Percentiles rank a stretch among this genome's conserved stretches.
Evolutionary conservation across 2,888 invertebrate species (phyloP).

Genomic region (Eulithis prunata): DNA sequence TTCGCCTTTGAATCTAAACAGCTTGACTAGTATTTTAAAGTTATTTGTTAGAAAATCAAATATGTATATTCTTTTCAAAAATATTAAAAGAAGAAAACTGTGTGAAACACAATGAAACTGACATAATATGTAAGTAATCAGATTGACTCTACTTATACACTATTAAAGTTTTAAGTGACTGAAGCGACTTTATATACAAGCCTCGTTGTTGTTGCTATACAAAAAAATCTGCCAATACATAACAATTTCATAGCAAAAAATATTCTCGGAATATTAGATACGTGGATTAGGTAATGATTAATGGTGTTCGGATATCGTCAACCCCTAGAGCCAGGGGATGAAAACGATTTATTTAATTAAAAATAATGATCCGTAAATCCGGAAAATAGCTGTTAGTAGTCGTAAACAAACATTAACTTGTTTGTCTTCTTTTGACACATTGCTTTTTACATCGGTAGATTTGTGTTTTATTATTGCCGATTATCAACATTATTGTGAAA

Average conservation of each 20-base stretch:
- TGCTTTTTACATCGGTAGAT: not conserved
- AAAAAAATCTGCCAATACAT: not conserved
- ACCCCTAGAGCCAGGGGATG: constrained; percentile 30
- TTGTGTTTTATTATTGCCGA: constrained; percentile 22
- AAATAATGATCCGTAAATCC: constrained; percentile 43
- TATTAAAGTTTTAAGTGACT: too few species aligned
- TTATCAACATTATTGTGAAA: too few species aligned
- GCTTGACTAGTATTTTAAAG: too few species aligned
- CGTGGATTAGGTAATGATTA: constrained; percentile 33
- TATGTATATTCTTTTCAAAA: too few species aligned
- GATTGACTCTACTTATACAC: too few species aligned
- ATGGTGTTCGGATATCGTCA: constrained; percentile 38
- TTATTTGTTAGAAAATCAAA: too few species aligned
- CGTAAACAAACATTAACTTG: constrained; percentile 29
- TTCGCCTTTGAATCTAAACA: too few species aligned
- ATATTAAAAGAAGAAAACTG: too few species aligned
- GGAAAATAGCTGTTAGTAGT: constrained; percentile 31
- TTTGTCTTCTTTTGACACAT: not conserved
- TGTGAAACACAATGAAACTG: too few species aligned
- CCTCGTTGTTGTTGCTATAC: not conserved
- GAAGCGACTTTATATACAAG: too few species aligned
- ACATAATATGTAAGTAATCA: too few species aligned
- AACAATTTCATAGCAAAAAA: constrained; percentile 3
- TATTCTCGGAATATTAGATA: constrained; percentile 24
- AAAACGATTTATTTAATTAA: constrained; percentile 45